Conservation (phyloP, 2,888 invertebrate species). For the Choristoneura rosaceana region DNA sequence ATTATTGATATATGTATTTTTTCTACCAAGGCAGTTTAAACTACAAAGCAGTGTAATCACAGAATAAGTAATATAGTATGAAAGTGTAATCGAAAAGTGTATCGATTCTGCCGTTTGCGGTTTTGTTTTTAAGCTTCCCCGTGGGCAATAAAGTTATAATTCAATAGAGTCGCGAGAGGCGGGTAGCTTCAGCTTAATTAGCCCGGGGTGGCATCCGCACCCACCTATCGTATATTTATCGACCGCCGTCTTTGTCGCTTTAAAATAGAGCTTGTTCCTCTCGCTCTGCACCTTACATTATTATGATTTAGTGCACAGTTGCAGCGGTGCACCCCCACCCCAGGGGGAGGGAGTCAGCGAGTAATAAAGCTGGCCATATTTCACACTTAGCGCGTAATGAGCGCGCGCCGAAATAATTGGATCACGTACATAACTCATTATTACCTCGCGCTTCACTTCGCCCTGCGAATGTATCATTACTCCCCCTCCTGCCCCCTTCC, state of each 20-base stretch:
- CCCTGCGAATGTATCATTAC: conserved; percentile 82
- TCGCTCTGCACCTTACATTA: conserved; percentile 75
- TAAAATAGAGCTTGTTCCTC: conserved; percentile 50
- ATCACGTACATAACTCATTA: conserved; percentile 87
- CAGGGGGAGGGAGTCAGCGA: conserved; percentile 60
- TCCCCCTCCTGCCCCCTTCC: conserved; percentile 45
- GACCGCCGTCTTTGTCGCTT: conserved; percentile 37
- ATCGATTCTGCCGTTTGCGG: too few relatives aligned
- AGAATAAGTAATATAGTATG: too few relatives aligned
- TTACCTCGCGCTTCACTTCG: conserved; percentile 83
- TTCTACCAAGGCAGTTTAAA: too few relatives aligned
- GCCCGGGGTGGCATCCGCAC: not conserved
- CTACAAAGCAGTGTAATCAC: too few relatives aligned
- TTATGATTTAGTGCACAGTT: conserved; percentile 82
- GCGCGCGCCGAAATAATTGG: conserved; percentile 86
- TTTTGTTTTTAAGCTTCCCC: too few relatives aligned
- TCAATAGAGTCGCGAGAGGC: not conserved
- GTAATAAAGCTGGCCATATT: conserved; percentile 85
- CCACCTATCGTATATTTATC: conserved; percentile 29
- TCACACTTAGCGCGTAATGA: conserved; percentile 86
- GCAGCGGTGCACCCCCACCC: conserved; percentile 68
- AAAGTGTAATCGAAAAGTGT: too few relatives aligned
- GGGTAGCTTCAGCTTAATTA: conserved; percentile 4
- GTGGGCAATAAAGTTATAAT: not conserved
- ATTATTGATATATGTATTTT: too few relatives aligned